A percentile compares a stretch with the other conserved stretches of the same genome.
These are phyloP conservation scores for Arion vulgaris DNA, from an alignment of 1,140 invertebrate genomes.

Conservation along the genomic window DNA sequence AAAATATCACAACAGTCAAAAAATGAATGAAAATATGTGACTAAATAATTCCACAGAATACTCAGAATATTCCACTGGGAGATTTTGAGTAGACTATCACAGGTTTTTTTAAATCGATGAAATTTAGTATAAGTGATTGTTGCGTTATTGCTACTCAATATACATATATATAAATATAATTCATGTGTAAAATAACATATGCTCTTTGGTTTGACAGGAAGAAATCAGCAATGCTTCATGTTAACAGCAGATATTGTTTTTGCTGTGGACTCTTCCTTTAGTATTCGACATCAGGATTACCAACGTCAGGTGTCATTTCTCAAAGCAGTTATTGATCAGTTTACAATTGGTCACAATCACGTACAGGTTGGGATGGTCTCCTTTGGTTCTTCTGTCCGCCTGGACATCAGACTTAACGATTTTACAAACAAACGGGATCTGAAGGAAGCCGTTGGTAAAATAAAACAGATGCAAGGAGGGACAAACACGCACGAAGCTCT, in stretches of 20 bases:
- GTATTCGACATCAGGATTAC: slow-evolving; percentile 54
- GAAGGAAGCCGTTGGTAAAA: slow-evolving; percentile 44
- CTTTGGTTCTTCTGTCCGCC: slow-evolving; percentile 43
- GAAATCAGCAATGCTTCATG: slow-evolving; percentile 48
- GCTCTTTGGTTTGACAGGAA: too few species aligned
- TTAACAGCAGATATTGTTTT: slow-evolving; percentile 61
- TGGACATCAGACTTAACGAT: slow-evolving; percentile 45
- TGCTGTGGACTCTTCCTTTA: slow-evolving; percentile 56
- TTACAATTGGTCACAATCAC: slow-evolving; percentile 46
- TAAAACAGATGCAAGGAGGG: slow-evolving; percentile 41
- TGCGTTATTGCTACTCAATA: too few species aligned
- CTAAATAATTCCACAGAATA: too few species aligned
- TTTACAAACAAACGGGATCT: slow-evolving; percentile 37
- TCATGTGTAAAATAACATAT: too few species aligned
- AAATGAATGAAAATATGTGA: too few species aligned
- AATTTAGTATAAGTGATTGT: too few species aligned
- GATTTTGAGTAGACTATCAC: too few species aligned
- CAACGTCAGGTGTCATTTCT: slow-evolving; percentile 51
- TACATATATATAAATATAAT: too few species aligned
- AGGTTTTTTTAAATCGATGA: too few species aligned
- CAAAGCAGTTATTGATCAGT: slow-evolving; percentile 45
- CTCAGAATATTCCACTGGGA: too few species aligned
- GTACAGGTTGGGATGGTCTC: slow-evolving; percentile 51
- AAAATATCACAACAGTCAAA: too few species aligned
- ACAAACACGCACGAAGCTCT: slow-evolving; percentile 54